These are phyloP conservation scores for Gnathonemus longibarbis DNA, from an alignment of 2,113 vertebrate species.

Conservation along the genomic window DNA sequence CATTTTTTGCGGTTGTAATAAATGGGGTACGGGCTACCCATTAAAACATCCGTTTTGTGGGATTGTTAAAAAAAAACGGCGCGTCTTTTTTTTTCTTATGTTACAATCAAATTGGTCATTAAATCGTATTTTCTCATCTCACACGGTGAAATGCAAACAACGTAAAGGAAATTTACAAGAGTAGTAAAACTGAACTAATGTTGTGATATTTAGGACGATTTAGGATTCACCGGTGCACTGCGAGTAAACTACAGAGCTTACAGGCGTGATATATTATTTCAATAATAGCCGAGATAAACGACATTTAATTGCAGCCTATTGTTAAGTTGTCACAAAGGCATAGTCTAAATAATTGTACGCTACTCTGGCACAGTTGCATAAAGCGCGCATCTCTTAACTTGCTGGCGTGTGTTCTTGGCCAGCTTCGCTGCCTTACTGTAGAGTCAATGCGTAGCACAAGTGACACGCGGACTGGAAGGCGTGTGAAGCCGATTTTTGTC, in stretches of 20 bases:
- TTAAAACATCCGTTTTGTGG: background rate
- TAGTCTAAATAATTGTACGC: background rate
- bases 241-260: background rate
- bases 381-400: slow-evolving; percentile 1
- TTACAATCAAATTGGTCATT: background rate
- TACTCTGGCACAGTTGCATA: background rate
- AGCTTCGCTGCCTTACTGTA: background rate
- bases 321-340: background rate
- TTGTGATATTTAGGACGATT: background rate
- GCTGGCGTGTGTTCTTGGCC: background rate
- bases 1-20: background rate
- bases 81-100: background rate
- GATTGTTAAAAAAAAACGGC: background rate
- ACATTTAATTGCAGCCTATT: slow-evolving; percentile 2
- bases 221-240: background rate
- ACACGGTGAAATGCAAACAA: background rate
- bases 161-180: background rate
- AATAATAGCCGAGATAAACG: background rate
- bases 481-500: background rate
- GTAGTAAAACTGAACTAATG: background rate
- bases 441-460: background rate
- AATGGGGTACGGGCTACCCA: background rate
- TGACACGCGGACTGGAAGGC: background rate
- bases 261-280: slow-evolving; percentile 5
- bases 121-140: background rate